Evolutionary conservation across 2,888 invertebrate genomes (phyloP).

Genomic region (Anthoptus insignis): DNA sequence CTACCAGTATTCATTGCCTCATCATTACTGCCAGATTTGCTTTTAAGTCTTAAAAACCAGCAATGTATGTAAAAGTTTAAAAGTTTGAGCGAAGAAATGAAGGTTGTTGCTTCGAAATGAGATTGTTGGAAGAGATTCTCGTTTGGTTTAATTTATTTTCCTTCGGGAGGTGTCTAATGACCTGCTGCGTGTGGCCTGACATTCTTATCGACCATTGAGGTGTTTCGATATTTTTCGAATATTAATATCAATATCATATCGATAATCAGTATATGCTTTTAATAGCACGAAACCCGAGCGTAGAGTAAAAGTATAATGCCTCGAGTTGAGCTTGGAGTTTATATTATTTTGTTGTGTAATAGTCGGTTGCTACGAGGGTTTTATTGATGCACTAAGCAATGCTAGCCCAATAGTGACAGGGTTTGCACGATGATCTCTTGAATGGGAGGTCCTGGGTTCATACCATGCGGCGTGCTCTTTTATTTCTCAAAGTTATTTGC

Average conservation of each 20-base stretch:
- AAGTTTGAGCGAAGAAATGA: constrained; percentile 28
- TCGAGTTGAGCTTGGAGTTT: no score
- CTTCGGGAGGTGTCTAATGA: constrained; percentile 84
- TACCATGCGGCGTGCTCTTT: no score
- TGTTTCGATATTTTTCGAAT: constrained; percentile 82
- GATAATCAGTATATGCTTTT: constrained; percentile 59
- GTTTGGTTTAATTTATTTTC: constrained; percentile 86
- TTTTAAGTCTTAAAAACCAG: constrained; percentile 6
- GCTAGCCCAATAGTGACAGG: no score
- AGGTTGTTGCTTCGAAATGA: constrained; percentile 61
- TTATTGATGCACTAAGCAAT: no score
- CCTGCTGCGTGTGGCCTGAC: constrained; percentile 84
- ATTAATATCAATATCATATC: constrained; percentile 78
- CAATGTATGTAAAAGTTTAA: constrained; percentile 50
- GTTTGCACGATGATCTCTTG: no score
- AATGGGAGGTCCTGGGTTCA: no score
- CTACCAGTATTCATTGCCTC: constrained; percentile 54
- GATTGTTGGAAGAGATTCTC: constrained; percentile 78
- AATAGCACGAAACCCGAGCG: constrained; percentile 32
- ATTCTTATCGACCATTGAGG: constrained; percentile 82
- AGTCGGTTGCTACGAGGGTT: no score
- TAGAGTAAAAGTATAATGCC: constrained; percentile 8
- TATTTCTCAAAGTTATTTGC: no score
- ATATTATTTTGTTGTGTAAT: no score
- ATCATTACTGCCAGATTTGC: background rate